Evolutionary conservation across 2,113 vertebrate species (phyloP), one percentile per base, ranked within the genome.

Genomic region (Bufo gargarizans): DNA sequence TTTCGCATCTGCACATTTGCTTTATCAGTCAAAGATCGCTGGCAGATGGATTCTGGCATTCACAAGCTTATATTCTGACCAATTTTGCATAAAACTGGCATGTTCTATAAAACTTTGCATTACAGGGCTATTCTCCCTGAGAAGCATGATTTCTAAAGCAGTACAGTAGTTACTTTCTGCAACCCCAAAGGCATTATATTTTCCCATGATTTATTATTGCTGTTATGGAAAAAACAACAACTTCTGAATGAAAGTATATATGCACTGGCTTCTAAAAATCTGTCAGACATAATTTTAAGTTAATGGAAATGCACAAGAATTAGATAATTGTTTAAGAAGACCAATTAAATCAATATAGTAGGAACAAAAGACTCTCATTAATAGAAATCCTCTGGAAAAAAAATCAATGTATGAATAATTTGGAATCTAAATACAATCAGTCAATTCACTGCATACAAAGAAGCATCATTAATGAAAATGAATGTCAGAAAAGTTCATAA

Each of bases 311-410:
- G 49, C 58, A 49, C 9, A 47, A 82, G 16, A 65, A 55, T 43
- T 12, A 9, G 14, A 61, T 65, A 65, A 82, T 82, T 82, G 59
- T 82, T 82, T 65, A 65, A 82, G 4, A 61, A 65, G 12, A 67
- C 50, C 80, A 49, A 82, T 82, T 20, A 61, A 65, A 82, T 65
- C 80, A 65, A 82, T 82, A 65, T 11, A 45, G 58, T 82, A 65
- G 45, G 65, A 82, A 82, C 80, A 82, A 82, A 65, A 82, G 80
- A 16, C 59, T 82, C 45, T 82, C 65, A 49, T 65, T 65, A 82
- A 82, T 49, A 82, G 59, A 82, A 65, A 82, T 65, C 17, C 43
- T 82, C 80, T 65, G 59, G n/a, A 65, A 81, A 33, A 33, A 82
- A 63, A 82, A 82, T 59, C 79, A 65, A 82, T 82, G 10, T 13